Evolutionary conservation across 2,113 vertebrate genomes (phyloP).

Genomic region (Cheirogaleus medius): DNA sequence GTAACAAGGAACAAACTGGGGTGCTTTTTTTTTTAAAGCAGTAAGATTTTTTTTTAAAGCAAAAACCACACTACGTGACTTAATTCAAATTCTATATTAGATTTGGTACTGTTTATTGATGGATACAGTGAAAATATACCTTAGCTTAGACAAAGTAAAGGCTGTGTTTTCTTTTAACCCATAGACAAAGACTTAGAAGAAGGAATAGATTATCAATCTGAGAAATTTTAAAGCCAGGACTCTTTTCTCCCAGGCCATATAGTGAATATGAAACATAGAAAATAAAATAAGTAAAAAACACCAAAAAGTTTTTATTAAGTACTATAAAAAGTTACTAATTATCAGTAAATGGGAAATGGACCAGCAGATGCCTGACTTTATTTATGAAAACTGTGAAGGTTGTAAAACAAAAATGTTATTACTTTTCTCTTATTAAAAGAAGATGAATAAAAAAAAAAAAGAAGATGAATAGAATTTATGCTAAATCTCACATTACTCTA

Average conservation of each 20-base stretch:
- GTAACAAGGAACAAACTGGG: background rate
- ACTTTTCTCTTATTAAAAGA: slow-evolving; percentile 38
- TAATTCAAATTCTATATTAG: background rate
- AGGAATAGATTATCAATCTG: background rate
- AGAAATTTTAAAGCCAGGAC: background rate
- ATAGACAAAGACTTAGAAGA: background rate
- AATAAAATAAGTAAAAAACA: background rate
- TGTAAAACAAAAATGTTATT: background rate
- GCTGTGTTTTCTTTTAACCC: background rate
- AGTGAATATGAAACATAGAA: background rate
- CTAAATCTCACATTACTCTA: background rate
- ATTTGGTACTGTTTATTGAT: background rate
- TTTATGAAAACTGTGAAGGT: background rate
- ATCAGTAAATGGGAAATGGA: background rate
- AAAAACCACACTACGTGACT: background rate
- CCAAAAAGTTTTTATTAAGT: background rate
- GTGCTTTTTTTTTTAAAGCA: background rate
- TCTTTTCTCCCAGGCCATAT: background rate
- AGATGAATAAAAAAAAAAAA: slow-evolving; percentile 12
- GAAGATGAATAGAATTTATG: background rate
- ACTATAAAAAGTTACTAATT: background rate
- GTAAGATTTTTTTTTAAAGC: background rate
- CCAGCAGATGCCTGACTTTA: background rate
- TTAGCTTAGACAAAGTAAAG: slow-evolving; percentile 6
- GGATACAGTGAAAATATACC: background rate